Base-by-base conservation (phyloP, 2,888 invertebrate genomes). In the Rhopalosiphum nymphaeae region DNA sequence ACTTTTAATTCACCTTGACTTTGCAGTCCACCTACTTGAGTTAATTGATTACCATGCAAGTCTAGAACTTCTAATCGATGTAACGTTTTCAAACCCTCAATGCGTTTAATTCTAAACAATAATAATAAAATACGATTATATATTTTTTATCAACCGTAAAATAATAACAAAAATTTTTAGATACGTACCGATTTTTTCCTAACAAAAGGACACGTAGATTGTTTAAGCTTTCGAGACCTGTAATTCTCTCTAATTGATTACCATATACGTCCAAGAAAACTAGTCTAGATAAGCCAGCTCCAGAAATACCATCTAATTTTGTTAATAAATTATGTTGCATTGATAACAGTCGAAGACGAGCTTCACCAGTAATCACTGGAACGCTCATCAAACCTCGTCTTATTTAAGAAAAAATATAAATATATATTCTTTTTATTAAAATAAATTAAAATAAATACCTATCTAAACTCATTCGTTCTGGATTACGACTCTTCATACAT, bases 241-340 rank as follows among this genome's bases (percentile, higher is more conserved):
- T 97, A 95, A 99, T 98, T 95, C 97, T 97, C 95, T 99, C 99
- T 95, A 99, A 97, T 96, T 99, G 98, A 96, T 99, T 99, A 96
- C 99, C 98, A 96, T 99, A 99, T 94, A 99, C 97, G 96, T 99
- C 99, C 94, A 99, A 97, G 96, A 99, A 99, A 42, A 99, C 98
- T 94, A 99, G 96, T 96, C 98, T 97, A 44, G 97, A 97, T 95
- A 98, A 95, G 96, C 96, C 94, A 96, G 95, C 96, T 95, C 95
- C 95, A 95, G 96, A 95, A 13, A 96, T 96, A 93, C 97, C 97
- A 95, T 98, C 97, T 95, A 98, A 97, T 95, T 97, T 97, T 95
- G 97, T 97, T 95, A 99, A 97, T 95, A 98, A 97, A 96, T 99
- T 99, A 96, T 99, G 99, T 96, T 99, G 99, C 95, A 99, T 96